A percentile compares a stretch with the other conserved stretches of the same genome.
Conservation (phyloP, 2,113 vertebrate genomes). For the Recurvirostra avosetta region DNA sequence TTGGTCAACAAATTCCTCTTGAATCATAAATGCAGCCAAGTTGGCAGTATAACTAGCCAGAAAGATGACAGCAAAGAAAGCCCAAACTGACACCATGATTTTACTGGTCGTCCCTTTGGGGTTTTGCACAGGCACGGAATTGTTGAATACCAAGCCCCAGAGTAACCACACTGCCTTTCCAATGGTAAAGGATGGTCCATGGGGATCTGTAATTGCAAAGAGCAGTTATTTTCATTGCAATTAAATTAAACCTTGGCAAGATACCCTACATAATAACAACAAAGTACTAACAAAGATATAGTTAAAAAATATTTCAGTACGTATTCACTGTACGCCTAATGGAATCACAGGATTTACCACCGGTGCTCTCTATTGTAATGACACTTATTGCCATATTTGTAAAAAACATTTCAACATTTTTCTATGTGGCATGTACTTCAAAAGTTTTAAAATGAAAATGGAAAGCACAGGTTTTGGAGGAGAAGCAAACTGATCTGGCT, state of each 20-base stretch:
- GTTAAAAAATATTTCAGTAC: not conserved
- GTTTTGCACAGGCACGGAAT: slow-evolving; percentile 98
- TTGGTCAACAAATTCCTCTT: slow-evolving; percentile 98
- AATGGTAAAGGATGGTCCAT: slow-evolving; percentile 96
- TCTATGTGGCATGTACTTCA: not conserved
- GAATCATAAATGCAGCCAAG: slow-evolving; percentile 98
- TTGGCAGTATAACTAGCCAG: slow-evolving; percentile 98
- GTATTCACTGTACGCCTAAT: not conserved
- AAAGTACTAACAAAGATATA: not conserved
- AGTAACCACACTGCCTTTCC: slow-evolving; percentile 98
- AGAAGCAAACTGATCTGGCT: not conserved
- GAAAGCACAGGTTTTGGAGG: not conserved
- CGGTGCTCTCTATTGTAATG: not conserved
- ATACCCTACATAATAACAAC: not conserved
- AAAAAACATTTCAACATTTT: not conserved
- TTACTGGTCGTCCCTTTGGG: slow-evolving; percentile 97
- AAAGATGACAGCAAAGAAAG: slow-evolving; percentile 99
- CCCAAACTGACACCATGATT: slow-evolving; percentile 98
- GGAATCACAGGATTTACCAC: not conserved
- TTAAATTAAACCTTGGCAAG: not conserved
- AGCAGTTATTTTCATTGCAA: not conserved
- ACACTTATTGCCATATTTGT: not conserved
- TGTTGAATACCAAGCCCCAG: slow-evolving; percentile 99
- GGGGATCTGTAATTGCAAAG: slow-evolving; percentile 79
- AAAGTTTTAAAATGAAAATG: not conserved